Evolutionary conservation across 92 coral and sea anemone species (phyloP).

Genomic region (Virgularia gustaviana): DNA sequence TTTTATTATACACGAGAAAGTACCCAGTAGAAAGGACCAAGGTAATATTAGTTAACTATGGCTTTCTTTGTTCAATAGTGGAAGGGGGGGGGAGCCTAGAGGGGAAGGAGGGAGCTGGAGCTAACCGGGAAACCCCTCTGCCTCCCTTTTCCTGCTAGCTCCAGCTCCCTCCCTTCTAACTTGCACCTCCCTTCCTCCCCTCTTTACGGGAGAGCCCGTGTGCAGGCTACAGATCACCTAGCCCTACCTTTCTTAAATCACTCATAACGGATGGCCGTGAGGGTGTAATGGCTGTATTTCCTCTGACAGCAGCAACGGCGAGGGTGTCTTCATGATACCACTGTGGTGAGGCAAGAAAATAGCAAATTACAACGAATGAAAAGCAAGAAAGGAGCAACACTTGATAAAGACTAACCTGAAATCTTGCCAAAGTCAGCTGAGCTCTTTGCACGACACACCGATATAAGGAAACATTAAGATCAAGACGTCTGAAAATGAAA

Average conservation of each 20-base stretch:
- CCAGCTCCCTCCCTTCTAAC: too few relatives aligned
- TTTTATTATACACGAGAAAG: too few relatives aligned
- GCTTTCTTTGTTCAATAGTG: too few relatives aligned
- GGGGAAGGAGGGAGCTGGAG: too few relatives aligned
- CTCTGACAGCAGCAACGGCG: conserved; percentile 75
- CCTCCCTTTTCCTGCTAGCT: too few relatives aligned
- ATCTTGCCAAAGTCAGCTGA: conserved; percentile 87
- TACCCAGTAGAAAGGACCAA: too few relatives aligned
- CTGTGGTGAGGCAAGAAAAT: conserved; percentile 15
- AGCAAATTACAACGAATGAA: not conserved
- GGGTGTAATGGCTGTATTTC: conserved; percentile 93
- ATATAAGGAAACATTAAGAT: conserved; percentile 78
- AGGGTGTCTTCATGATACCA: conserved; percentile 92
- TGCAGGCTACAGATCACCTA: too few relatives aligned
- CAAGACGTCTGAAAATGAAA: conserved; percentile 67
- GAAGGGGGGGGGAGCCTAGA: too few relatives aligned
- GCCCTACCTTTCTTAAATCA: conserved; percentile 90
- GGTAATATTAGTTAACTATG: too few relatives aligned
- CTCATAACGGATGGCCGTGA: conserved; percentile 88
- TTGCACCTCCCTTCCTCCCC: too few relatives aligned
- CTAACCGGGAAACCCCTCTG: too few relatives aligned
- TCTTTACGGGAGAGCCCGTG: too few relatives aligned
- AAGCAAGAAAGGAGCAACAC: not conserved
- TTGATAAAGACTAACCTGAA: conserved; percentile 58
- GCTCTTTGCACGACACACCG: conserved; percentile 95